Conservation (phyloP, 2,888 invertebrate species). For the Idaea biselata region DNA sequence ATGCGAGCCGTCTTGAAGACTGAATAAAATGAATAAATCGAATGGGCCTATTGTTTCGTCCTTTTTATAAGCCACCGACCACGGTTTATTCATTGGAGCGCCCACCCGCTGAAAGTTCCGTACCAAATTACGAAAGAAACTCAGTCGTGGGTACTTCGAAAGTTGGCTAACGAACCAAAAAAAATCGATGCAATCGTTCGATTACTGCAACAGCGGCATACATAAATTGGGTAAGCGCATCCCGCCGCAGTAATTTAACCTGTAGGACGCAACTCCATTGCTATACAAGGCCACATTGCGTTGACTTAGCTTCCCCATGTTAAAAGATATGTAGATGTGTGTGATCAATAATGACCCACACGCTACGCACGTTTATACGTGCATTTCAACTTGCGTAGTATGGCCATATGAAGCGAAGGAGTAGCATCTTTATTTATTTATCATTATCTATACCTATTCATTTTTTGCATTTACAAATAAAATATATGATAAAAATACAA, state of each 20-base stretch:
- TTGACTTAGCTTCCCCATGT: no score
- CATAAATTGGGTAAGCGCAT: constrained; percentile 33
- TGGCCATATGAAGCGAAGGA: no score
- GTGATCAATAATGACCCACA: no score
- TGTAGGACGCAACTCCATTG: no score
- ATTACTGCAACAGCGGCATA: constrained; percentile 31
- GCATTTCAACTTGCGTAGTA: no score
- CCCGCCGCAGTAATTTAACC: constrained; percentile 24
- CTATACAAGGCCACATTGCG: no score
- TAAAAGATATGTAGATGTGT: no score
- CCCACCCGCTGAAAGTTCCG: constrained; percentile 51
- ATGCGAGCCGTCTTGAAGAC: constrained; percentile 37
- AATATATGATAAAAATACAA: no score
- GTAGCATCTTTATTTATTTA: no score
- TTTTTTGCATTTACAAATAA: no score
- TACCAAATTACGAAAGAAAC: constrained; percentile 61
- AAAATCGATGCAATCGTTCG: constrained; percentile 43
- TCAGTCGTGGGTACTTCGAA: constrained; percentile 35
- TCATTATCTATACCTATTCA: no score
- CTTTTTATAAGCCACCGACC: constrained; percentile 58
- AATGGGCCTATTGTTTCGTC: constrained; percentile 57
- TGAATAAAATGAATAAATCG: constrained; percentile 55
- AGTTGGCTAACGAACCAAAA: constrained; percentile 55
- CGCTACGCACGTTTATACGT: no score
- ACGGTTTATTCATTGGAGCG: constrained; percentile 53